Conservation (phyloP, 1,140 invertebrate species). For the Pectinophora gossypiella region DNA sequence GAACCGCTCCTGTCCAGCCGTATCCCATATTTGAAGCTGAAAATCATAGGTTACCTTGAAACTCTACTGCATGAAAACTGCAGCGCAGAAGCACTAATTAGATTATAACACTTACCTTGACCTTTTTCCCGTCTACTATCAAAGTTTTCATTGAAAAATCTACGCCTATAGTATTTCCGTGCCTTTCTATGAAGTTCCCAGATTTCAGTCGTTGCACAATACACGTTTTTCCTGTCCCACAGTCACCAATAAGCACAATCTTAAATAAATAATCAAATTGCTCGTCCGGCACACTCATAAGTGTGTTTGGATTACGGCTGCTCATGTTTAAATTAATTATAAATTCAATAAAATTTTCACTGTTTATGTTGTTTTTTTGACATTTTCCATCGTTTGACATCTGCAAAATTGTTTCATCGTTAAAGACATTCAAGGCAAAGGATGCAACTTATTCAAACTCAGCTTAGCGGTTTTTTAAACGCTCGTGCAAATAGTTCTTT, state of each 20-base stretch:
- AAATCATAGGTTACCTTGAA: conserved; percentile 22
- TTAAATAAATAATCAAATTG: conserved; percentile 89
- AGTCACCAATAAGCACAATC: conserved; percentile 89
- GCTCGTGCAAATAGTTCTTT: not conserved
- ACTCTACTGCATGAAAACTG: not conserved
- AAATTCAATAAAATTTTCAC: conserved; percentile 23
- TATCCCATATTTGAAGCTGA: conserved; percentile 96
- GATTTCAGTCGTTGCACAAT: conserved; percentile 95
- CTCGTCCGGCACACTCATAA: conserved; percentile 80
- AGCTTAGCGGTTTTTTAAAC: conserved; percentile 4
- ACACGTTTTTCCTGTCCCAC: conserved; percentile 90
- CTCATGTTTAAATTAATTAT: conserved; percentile 49
- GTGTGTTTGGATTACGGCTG: conserved; percentile 75
- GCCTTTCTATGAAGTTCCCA: conserved; percentile 93
- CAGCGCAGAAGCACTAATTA: not conserved
- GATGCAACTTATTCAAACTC: no score
- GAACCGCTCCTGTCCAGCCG: conserved; percentile 94
- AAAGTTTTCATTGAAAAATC: conserved; percentile 98
- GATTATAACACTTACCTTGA: conserved; percentile 83
- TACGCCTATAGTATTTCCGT: conserved; percentile 96
- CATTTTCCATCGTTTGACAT: conserved; percentile 21
- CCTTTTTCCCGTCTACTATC: conserved; percentile 92
- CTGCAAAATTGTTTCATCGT: no score
- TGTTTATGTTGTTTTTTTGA: conserved; percentile 56
- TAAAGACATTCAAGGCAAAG: no score